These are phyloP conservation scores for Indicator maculatus DNA, from an alignment of 2,113 vertebrate genomes.

Conservation along the genomic window DNA sequence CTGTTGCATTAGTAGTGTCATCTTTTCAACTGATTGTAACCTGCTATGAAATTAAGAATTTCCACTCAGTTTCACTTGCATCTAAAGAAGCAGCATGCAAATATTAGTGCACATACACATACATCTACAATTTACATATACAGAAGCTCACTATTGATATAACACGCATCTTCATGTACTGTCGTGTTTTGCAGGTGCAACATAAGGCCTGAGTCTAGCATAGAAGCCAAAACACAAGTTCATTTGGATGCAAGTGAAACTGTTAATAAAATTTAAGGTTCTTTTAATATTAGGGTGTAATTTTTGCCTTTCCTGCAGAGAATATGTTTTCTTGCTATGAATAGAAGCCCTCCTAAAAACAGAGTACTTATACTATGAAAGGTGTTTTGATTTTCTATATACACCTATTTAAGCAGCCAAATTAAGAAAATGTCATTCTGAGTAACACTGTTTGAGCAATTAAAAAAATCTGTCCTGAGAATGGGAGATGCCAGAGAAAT, in stretches of 20 bases:
- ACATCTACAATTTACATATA: neutral
- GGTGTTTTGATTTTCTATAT: neutral
- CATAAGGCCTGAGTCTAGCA: neutral
- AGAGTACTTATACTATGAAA: neutral
- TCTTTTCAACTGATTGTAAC: neutral
- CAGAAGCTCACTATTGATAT: neutral
- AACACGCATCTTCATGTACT: neutral
- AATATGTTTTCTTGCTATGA: neutral
- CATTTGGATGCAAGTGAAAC: neutral
- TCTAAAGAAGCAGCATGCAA: neutral
- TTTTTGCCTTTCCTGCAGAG: neutral
- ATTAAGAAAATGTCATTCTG: neutral
- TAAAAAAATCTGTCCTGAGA: neutral
- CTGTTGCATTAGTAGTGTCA: neutral
- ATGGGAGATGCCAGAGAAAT: neutral
- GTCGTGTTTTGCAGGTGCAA: neutral
- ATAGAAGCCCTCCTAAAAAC: neutral
- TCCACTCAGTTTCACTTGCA: neutral
- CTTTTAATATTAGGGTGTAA: neutral
- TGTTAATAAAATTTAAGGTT: neutral
- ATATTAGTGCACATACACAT: neutral
- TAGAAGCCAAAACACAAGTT: neutral
- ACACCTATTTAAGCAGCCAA: neutral
- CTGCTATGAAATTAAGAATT: neutral
- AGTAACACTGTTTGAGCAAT: neutral